Conservation (phyloP, 2,888 invertebrate genomes). For the Conchocele bisecta region DNA sequence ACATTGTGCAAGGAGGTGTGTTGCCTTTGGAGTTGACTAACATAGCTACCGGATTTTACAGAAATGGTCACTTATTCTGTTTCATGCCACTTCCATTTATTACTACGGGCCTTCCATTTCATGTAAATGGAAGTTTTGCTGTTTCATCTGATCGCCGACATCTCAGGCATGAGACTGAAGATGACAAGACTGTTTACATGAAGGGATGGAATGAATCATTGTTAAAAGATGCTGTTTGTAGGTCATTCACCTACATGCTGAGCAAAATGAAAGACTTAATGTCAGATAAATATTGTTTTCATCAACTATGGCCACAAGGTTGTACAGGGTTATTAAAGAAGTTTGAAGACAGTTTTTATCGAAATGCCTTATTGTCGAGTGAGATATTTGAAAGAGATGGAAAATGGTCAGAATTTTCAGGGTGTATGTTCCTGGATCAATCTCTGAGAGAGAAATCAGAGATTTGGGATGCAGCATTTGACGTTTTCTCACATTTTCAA, state of each 20-base stretch:
- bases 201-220: constrained; percentile 56
- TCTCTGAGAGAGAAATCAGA: constrained; percentile 12
- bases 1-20: background rate
- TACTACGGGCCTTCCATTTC: constrained; percentile 67
- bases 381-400: constrained; percentile 41
- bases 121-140: constrained; percentile 77
- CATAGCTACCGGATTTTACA: constrained; percentile 52
- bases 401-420: constrained; percentile 16
- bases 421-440: constrained; percentile 42
- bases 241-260: constrained; percentile 43
- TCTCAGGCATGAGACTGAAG: constrained; percentile 59
- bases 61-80: constrained; percentile 68
- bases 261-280: constrained; percentile 9
- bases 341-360: constrained; percentile 28
- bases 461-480: constrained; percentile 25
- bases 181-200: constrained; percentile 61
- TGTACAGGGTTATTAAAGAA: background rate
- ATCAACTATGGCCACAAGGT: constrained; percentile 45
- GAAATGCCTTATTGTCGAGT: constrained; percentile 1
- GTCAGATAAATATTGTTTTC: constrained; percentile 16
- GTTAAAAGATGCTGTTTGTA: constrained; percentile 45
- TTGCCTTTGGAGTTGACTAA: background rate
- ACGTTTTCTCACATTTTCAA: constrained; percentile 12
- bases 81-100: constrained; percentile 78
- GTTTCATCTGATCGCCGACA: constrained; percentile 70